phyloP scores from a whole-genome alignment of 2,888 invertebrate genomes.

The Neocrepidodera transversa region DNA sequence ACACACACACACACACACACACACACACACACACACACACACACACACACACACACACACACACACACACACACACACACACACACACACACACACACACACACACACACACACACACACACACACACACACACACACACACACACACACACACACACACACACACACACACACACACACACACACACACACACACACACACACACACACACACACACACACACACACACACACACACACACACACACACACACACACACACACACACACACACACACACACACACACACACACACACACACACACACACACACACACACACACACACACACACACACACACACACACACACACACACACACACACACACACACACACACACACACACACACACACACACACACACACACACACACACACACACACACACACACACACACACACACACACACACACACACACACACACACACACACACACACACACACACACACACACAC shows the following conservation, averaged over 20 bases:
- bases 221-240: slow-evolving; percentile 7
- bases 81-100: slow-evolving; percentile 7
- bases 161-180: slow-evolving; percentile 5
- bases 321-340: no score
- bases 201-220: slow-evolving; percentile 9
- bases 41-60: slow-evolving; percentile 9
- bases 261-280: no score
- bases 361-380: no score
- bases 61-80: slow-evolving; percentile 9
- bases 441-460: no score
- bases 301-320: no score
- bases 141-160: slow-evolving; percentile 6
- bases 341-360: no score
- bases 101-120: slow-evolving; percentile 9
- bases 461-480: no score
- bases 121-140: slow-evolving; percentile 7
- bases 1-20: slow-evolving; percentile 5
- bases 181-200: slow-evolving; percentile 4
- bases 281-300: no score
- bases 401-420: no score
- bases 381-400: no score
- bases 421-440: no score
- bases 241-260: slow-evolving; percentile 4
- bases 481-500: no score
- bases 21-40: slow-evolving; percentile 9